Evolutionary conservation across 2,888 invertebrate species (phyloP).

Genomic region (Aleiodes testaceus): DNA sequence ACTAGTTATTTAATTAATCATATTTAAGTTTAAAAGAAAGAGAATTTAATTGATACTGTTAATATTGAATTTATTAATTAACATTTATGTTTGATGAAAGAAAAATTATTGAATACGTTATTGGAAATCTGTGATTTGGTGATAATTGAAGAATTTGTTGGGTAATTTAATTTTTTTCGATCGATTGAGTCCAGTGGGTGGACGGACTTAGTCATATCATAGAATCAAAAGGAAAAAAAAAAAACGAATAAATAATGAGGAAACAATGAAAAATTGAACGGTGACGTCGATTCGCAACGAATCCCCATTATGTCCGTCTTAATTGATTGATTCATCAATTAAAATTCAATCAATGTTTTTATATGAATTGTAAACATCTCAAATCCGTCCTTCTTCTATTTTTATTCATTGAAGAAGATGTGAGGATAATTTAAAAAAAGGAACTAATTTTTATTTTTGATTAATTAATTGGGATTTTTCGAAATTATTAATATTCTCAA

Average conservation of each 20-base stretch:
- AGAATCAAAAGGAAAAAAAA: slow-evolving; percentile 54
- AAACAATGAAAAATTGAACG: slow-evolving; percentile 37
- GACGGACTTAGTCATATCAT: slow-evolving; percentile 72
- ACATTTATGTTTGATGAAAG: not conserved
- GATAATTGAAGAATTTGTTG: slow-evolving; percentile 51
- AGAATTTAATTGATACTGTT: slow-evolving; percentile 13
- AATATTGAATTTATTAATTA: not conserved
- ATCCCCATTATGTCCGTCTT: slow-evolving; percentile 48
- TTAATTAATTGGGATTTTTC: too few species aligned
- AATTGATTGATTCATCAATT: slow-evolving; percentile 44
- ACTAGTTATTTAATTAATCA: slow-evolving; percentile 47
- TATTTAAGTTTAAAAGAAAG: slow-evolving; percentile 8
- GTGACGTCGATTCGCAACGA: slow-evolving; percentile 45
- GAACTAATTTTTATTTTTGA: too few species aligned
- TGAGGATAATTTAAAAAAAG: too few species aligned
- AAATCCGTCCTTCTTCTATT: slow-evolving; percentile 18
- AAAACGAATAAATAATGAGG: slow-evolving; percentile 32
- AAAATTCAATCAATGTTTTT: slow-evolving; percentile 46
- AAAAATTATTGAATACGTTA: not conserved
- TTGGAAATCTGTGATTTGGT: slow-evolving; percentile 62
- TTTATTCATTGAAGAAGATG: too few species aligned
- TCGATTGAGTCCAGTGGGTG: slow-evolving; percentile 54
- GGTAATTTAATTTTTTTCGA: slow-evolving; percentile 32
- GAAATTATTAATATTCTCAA: not conserved
- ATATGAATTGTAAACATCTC: slow-evolving; percentile 43